phyloP scores from a whole-genome alignment of 2,888 invertebrate species.

The Tupiocoris notatus region DNA sequence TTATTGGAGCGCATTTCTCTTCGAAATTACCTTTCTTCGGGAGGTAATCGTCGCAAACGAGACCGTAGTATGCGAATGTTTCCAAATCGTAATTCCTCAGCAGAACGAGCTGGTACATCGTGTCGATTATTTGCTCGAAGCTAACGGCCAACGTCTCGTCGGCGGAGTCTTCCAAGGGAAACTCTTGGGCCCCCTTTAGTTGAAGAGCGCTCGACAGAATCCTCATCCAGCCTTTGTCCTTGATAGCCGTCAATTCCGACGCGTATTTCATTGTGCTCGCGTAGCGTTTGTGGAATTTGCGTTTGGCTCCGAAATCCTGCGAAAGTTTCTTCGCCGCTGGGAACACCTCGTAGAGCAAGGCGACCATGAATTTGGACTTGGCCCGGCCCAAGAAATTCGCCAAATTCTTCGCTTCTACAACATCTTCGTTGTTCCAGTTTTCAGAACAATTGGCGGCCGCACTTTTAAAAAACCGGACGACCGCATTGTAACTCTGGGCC shows the following conservation, averaged over 20 bases:
- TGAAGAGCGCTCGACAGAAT: background rate
- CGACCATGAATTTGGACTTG: background rate
- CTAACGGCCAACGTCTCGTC: background rate
- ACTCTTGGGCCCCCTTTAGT: background rate
- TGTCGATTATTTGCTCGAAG: background rate
- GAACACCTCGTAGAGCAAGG: background rate
- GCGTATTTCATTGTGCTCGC: background rate
- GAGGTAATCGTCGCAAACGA: background rate
- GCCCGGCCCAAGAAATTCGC: background rate
- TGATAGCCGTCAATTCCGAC: background rate
- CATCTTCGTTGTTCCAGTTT: background rate
- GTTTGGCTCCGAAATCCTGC: background rate
- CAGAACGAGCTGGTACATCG: background rate
- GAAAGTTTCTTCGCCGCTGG: background rate
- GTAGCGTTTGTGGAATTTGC: background rate
- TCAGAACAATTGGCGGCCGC: background rate
- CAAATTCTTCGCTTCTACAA: background rate
- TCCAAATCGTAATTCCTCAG: background rate
- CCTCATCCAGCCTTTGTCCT: background rate
- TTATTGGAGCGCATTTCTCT: background rate
- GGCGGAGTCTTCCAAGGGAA: background rate
- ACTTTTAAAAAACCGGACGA: background rate
- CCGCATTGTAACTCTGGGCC: background rate
- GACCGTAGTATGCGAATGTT: background rate
- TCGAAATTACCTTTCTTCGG: background rate